Evolutionary conservation across 2,888 invertebrate genomes (phyloP), one percentile per base, ranked within the genome.

Genomic region (Ichneumoninae sp.): DNA sequence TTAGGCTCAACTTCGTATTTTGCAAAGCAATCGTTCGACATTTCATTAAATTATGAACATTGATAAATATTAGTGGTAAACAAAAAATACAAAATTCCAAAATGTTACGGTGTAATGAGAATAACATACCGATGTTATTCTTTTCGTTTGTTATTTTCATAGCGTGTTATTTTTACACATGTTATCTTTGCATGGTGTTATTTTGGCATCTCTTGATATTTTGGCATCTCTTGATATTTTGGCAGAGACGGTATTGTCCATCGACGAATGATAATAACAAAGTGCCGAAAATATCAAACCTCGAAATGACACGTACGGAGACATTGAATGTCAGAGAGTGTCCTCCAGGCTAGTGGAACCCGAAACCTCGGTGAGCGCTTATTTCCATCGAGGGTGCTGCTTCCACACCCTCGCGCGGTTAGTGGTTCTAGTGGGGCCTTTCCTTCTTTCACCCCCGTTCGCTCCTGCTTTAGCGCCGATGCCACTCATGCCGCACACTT

Each of bases 351-450:
- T 44, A 65, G 75, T 79, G 75, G 78, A 83, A 83, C 71, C 74
- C 78, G 81, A 85, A 85, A 78, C 85, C 81, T 81, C 83, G 81
- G 83, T 85, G 81, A 85, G 85, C 81, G 85, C 83, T 83, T 85
- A 83, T 83, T 85, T 83, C 75, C 78, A 85, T 65, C 81, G 78
- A 81, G 85, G 82, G 82, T 68, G 70, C 79, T 71, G 44, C 44
- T 47, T 16, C 16, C 44, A 16, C 57, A 71, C 82, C 79, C 71
- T 81, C 85, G 82, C 75, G 82, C 68, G 82, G 84, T 85, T 85
- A 85, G 84, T 79, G 81, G 81, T 75, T 76, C 79, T 71, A 82
- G 78, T 68, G 82, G 75, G 82, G 79, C 75, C 82, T 79, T 76
- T 82, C 76, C 82, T 66, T 57, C 33, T 75, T 76, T 75, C 75